Evolutionary conservation across 2,113 vertebrate species (phyloP), one percentile per base, ranked within the genome.

Genomic region (Atherinomorus stipes): DNA sequence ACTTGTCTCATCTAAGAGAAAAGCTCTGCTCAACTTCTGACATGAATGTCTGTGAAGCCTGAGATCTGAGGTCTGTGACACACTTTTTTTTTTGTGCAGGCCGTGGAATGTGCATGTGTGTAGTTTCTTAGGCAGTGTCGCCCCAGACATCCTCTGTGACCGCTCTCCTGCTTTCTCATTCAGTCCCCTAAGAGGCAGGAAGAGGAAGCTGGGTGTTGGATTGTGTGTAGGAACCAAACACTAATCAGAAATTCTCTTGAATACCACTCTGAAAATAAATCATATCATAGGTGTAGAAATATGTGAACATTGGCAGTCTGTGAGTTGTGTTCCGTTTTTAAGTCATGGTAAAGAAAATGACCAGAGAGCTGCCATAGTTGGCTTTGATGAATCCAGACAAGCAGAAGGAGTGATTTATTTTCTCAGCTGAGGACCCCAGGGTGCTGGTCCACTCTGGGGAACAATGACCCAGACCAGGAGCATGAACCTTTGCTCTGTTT

Each of bases 401-500:
- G 57, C 47, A 78, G 21, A 67, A 67, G 60, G 65, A 31, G 51
- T 68, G 81, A 66, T 80, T 58, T 93, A 88, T 93, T 93, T 89
- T 79, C 59, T 75, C 89, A 93, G 90, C 91, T 93, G 91, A 85
- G 58, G 53, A 67, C 74, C 60, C 59, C 72, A 38, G 74, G 84
- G 64, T 2, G 13, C 51, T 23, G 54, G 37, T 78, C 50, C 57
- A 56, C 64, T 53, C 71, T 47, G 57, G 75, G 74, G 70, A 58
- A 28, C 58, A 2, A 52, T 81, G 80, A 79, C 74, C 70, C 75
- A 8, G 83, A 53, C 37, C 53, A 57, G 71, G 72, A 61, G 19
- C 59, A 28, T 42, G 12, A 67, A 78, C 75, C 68, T 80, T 71
- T 60, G 60, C 64, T 76, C 51, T 28, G 13, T 18, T 59, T 65